Evolutionary conservation across 2,113 vertebrate genomes (phyloP), one percentile per base, ranked within the genome.

Genomic region (Ammospiza caudacuta): DNA sequence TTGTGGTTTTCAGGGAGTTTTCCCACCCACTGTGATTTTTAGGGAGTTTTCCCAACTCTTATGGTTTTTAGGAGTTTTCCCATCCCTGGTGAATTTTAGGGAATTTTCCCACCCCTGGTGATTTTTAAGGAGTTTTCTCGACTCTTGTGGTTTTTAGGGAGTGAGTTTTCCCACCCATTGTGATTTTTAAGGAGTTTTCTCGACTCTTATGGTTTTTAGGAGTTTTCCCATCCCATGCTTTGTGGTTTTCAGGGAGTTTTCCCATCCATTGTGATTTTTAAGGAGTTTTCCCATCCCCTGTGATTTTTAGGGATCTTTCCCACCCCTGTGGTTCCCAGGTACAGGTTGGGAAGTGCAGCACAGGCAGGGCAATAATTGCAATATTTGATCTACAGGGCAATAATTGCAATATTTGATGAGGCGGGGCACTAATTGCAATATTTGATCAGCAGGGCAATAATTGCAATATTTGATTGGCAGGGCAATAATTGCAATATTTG

Each of bases 401-500:
- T 37, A 37, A 37, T 37, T 35, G 35, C 55, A 91, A 29, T 96
- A 80, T 73, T 74, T 58, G 84, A 85, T 85, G n/a, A n/a, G n/a
- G n/a, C 19, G 10, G 44, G 44, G 19, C 19, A 20, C 15, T 44
- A 44, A 44, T 44, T 44, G 17, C 43, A 44, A 44, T 44, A 44
- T 46, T 46, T 46, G 44, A 20, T 46, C 19, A 20, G 44, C 19
- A 20, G 44, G 44, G 19, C 19, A 20, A 43, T 44, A 44, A 44
- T 44, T 44, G 17, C 43, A 44, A 44, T 44, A 44, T 46, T 46
- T 46, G 44, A 20, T 46, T n/a, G n/a, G n/a, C n/a, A n/a, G n/a
- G 9, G 10, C 46, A 46, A 11, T 46, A 46, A 46, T 22, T 46
- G 46, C 46, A 46, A 46, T 22, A 46, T 46, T 46, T 46, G 46